phyloP scores from a whole-genome alignment of 2,113 vertebrate species.

The Pycnonotus jocosus region DNA sequence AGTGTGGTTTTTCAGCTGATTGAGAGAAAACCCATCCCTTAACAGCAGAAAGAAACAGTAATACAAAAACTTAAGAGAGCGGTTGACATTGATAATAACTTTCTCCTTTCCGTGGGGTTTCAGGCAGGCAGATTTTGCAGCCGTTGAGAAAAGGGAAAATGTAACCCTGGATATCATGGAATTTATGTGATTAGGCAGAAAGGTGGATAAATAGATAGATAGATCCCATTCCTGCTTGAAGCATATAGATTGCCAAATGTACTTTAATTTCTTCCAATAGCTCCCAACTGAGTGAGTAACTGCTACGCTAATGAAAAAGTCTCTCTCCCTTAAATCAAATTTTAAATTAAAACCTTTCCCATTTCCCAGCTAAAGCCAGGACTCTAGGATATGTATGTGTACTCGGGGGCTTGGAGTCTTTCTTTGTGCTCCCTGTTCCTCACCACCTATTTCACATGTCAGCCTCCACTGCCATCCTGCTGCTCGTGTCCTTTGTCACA shows the following conservation, averaged over 20 bases:
- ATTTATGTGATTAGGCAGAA: constrained; percentile 61
- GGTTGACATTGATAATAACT: neutral
- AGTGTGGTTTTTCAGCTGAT: neutral
- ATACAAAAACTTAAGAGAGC: neutral
- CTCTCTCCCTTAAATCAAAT: constrained; percentile 67
- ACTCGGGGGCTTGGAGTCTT: neutral
- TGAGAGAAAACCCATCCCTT: neutral
- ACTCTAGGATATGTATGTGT: constrained; percentile 13
- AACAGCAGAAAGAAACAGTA: neutral
- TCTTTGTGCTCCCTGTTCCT: constrained; percentile 34
- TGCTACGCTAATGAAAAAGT: constrained; percentile 62
- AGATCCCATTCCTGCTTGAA: constrained; percentile 59
- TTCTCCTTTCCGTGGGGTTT: neutral
- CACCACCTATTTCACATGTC: neutral
- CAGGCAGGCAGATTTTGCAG: constrained; percentile 1
- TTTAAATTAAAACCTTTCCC: constrained; percentile 72
- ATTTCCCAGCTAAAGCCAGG: constrained; percentile 61
- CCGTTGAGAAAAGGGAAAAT: constrained; percentile 3
- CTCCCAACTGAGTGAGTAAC: constrained; percentile 70
- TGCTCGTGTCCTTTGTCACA: fast-evolving
- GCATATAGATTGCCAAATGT: constrained; percentile 69
- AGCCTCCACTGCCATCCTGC: neutral
- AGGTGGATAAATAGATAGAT: constrained; percentile 62
- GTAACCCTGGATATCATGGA: neutral
- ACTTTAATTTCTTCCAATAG: constrained; percentile 71